A percentile compares a stretch with the other conserved stretches of the same genome.
These are phyloP conservation scores for Pelochelys cantorii DNA, from an alignment of 2,797 vertebrate genomes.

Conservation along the genomic window DNA sequence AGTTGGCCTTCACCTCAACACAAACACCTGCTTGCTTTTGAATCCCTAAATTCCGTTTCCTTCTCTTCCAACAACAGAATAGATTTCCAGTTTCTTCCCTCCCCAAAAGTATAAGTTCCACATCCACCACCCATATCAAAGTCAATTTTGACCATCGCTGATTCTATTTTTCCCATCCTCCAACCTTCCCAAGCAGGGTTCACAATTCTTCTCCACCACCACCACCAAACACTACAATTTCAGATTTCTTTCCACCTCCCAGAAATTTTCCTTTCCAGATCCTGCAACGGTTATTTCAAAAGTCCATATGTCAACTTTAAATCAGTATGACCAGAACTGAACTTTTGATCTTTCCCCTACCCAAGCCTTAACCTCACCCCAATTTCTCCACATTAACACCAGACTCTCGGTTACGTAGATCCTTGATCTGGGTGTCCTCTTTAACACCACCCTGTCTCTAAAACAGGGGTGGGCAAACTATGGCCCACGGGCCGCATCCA, in stretches of 20 bases:
- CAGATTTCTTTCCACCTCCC: background rate
- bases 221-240: background rate
- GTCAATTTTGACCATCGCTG: background rate
- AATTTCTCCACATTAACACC: background rate
- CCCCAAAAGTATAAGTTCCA: background rate
- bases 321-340: background rate
- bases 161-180: background rate
- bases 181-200: background rate
- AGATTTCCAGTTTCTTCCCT: background rate
- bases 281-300: background rate
- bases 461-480: too few relatives aligned
- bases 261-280: background rate
- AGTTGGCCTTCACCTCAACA: background rate
- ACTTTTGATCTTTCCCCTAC: background rate
- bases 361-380: background rate
- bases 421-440: accelerated
- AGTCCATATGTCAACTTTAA: background rate
- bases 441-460: background rate
- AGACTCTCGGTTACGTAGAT: background rate
- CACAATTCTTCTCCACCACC: background rate
- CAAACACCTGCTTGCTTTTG: background rate
- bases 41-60: background rate
- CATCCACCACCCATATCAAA: background rate
- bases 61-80: background rate
- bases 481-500: too few relatives aligned